phyloP scores from a whole-genome alignment of 2,113 vertebrate species.

The Solenodon paradoxus region DNA sequence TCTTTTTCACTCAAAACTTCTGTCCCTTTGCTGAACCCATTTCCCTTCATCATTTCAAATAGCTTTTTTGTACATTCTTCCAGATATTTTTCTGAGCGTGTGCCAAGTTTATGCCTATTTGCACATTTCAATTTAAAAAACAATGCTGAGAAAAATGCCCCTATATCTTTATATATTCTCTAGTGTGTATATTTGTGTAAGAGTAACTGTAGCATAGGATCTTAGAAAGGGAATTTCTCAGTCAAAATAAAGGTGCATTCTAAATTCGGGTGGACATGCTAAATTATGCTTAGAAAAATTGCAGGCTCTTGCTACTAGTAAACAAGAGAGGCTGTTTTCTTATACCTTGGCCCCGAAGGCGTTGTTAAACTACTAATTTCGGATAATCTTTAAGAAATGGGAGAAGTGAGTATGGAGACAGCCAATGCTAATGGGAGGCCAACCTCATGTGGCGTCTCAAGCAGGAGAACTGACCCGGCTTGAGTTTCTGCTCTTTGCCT shows the following conservation, averaged over 20 bases:
- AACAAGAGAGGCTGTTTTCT: conserved; percentile 11
- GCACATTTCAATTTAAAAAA: not conserved
- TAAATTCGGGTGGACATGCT: not conserved
- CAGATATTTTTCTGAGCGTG: not conserved
- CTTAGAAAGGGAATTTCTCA: not conserved
- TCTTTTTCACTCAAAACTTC: not conserved
- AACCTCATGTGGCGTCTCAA: not conserved
- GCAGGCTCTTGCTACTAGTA: not conserved
- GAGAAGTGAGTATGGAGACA: not conserved
- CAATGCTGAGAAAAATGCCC: not conserved
- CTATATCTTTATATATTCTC: not conserved
- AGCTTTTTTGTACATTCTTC: not conserved
- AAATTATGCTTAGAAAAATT: conserved; percentile 14
- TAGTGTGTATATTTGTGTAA: not conserved
- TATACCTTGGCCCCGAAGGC: not conserved
- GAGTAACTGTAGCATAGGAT: not conserved
- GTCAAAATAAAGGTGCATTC: not conserved
- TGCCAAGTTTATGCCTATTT: not conserved
- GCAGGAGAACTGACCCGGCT: not conserved
- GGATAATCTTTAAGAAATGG: conserved; percentile 8
- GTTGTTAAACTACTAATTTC: conserved; percentile 39
- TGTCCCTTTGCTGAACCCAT: not conserved
- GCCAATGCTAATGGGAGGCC: not conserved
- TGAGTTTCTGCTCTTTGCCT: not conserved
- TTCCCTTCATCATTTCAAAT: not conserved